These are phyloP conservation scores for Epinephelus awoara DNA, from an alignment of 2,797 vertebrate species.

Conservation along the genomic window DNA sequence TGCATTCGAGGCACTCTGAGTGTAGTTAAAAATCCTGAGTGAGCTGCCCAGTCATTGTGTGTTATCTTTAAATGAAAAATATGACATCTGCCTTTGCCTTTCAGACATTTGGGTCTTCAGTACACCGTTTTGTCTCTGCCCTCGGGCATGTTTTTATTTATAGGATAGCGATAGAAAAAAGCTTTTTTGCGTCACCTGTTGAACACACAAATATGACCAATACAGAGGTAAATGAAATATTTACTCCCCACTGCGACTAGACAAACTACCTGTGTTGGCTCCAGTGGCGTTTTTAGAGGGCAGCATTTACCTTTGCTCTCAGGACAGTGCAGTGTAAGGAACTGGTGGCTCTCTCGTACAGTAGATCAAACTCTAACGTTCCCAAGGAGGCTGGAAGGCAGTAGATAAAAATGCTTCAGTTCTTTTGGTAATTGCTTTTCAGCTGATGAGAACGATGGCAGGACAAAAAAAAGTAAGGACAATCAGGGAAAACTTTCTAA, in stretches of 20 bases:
- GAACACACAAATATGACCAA: neutral
- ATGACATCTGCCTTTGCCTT: too few relatives aligned
- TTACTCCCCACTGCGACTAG: neutral
- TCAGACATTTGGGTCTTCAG: too few relatives aligned
- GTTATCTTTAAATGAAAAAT: too few relatives aligned
- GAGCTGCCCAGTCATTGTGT: too few relatives aligned
- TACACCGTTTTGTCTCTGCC: too few relatives aligned
- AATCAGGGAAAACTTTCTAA: neutral
- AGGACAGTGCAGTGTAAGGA: slow-evolving; percentile 90
- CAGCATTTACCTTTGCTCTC: slow-evolving; percentile 88
- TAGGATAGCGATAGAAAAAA: neutral
- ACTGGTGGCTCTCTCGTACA: slow-evolving; percentile 90
- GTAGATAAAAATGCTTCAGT: slow-evolving; percentile 32
- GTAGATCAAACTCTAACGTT: slow-evolving; percentile 91
- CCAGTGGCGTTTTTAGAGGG: neutral
- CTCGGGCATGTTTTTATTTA: neutral
- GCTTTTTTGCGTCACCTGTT: neutral
- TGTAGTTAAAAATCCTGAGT: too few relatives aligned
- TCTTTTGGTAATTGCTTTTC: slow-evolving; percentile 47
- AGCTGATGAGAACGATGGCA: slow-evolving; percentile 15
- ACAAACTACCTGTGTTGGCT: neutral
- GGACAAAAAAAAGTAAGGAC: neutral
- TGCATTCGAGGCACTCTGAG: too few relatives aligned
- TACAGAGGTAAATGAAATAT: neutral
- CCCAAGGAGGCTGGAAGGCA: slow-evolving; percentile 88